A percentile compares a stretch with the other conserved stretches of the same genome.
Evolutionary conservation across 1,140 invertebrate species (phyloP).

Genomic region (Lysiphlebus fabarum): DNA sequence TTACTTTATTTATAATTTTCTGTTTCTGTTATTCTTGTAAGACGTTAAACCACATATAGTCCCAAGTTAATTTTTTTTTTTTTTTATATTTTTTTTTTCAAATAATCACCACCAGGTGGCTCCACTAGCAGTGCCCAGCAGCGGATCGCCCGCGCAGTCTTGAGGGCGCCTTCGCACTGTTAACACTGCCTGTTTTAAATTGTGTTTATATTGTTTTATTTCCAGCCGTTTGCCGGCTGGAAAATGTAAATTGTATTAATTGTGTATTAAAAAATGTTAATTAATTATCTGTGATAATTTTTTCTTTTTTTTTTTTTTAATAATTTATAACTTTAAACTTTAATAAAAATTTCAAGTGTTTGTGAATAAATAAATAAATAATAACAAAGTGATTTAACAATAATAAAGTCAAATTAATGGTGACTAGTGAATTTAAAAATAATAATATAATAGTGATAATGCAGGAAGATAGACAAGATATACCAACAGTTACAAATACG

Average conservation of each 20-base stretch:
- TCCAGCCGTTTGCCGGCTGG: background rate
- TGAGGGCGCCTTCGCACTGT: slow-evolving; percentile 49
- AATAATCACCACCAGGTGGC: slow-evolving; percentile 52
- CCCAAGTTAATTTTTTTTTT: slow-evolving; percentile 10
- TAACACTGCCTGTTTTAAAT: slow-evolving; percentile 39
- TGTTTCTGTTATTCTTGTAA: slow-evolving; percentile 26
- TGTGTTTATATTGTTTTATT: background rate
- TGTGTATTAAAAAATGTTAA: background rate
- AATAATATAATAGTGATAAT: slow-evolving; percentile 23
- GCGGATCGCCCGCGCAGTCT: slow-evolving; percentile 49
- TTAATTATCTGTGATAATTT: slow-evolving; percentile 8
- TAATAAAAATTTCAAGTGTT: no score
- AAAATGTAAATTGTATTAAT: slow-evolving; percentile 8
- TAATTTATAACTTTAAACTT: no score
- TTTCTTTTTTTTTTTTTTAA: background rate
- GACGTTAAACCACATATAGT: slow-evolving; percentile 1
- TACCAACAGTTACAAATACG: slow-evolving; percentile 20
- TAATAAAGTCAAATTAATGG: slow-evolving; percentile 7
- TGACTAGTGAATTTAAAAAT: slow-evolving; percentile 14
- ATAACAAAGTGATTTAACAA: background rate
- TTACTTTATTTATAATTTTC: slow-evolving; percentile 4
- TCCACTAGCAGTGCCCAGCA: slow-evolving; percentile 53
- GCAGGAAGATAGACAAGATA: slow-evolving; percentile 39
- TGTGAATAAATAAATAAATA: no score
- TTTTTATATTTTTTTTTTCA: slow-evolving; percentile 21